A percentile compares a stretch with the other conserved stretches of the same genome.
Conservation (phyloP, 35 echinoderm and acorn worm genomes). For the Strongylocentrotus purpuratus region DNA sequence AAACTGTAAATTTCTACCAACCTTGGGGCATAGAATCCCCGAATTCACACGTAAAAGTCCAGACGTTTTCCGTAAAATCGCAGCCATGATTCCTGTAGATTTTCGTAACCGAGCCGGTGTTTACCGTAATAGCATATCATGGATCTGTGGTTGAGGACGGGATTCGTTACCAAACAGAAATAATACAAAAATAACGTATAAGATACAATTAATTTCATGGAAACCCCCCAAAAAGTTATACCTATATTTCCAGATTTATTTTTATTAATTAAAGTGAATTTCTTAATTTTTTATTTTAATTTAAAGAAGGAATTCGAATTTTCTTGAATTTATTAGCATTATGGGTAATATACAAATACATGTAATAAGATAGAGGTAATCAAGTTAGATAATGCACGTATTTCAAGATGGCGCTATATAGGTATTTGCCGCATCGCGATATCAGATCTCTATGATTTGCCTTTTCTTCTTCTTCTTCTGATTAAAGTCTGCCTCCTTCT, state of each 20-base stretch:
- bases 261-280: too few relatives aligned
- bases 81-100: conserved; percentile 19
- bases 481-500: too few relatives aligned
- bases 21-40: conserved; percentile 19
- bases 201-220: background rate
- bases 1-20: background rate
- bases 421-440: too few relatives aligned
- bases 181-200: background rate
- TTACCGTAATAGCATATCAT: background rate
- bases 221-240: background rate
- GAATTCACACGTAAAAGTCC: conserved; percentile 9
- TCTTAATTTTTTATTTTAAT: background rate
- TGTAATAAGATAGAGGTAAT: background rate
- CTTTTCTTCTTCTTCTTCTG: too few relatives aligned
- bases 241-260: background rate
- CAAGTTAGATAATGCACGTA: background rate
- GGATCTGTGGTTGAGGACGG: background rate
- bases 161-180: background rate
- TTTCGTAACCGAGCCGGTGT: background rate
- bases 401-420: background rate
- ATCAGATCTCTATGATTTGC: too few relatives aligned
- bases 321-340: background rate
- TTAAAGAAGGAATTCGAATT: background rate
- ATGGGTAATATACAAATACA: background rate
- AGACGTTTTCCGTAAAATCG: background rate